Conservation (phyloP, 2,888 invertebrate species). For the Prosapia bicincta region DNA sequence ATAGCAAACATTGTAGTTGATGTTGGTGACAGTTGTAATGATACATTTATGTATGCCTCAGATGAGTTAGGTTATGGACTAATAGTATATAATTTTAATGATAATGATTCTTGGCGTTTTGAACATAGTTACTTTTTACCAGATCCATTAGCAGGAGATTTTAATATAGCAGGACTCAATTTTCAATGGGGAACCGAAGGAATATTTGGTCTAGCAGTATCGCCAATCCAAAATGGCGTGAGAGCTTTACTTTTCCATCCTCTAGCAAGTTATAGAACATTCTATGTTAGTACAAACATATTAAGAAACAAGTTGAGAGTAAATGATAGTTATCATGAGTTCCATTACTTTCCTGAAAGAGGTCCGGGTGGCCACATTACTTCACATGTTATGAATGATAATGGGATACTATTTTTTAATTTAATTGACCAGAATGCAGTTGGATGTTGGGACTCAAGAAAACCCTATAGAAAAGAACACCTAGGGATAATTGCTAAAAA, state of each 20-base stretch:
- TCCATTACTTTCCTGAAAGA: slow-evolving; percentile 48
- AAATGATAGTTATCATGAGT: slow-evolving; percentile 59
- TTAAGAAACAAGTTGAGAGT: slow-evolving; percentile 59
- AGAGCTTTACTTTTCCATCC: slow-evolving; percentile 76
- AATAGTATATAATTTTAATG: slow-evolving; percentile 72
- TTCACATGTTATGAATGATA: slow-evolving; percentile 53
- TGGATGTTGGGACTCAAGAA: slow-evolving; percentile 74
- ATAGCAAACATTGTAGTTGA: slow-evolving; percentile 82
- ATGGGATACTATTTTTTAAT: slow-evolving; percentile 70
- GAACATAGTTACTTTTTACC: slow-evolving; percentile 76
- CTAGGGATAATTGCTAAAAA: slow-evolving; percentile 70
- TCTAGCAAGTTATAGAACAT: slow-evolving; percentile 72
- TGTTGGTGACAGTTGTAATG: slow-evolving; percentile 67
- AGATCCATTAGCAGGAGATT: slow-evolving; percentile 58
- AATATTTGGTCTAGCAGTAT: slow-evolving; percentile 72
- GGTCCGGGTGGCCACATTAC: slow-evolving; percentile 68
- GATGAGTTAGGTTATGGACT: slow-evolving; percentile 81
- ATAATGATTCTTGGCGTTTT: slow-evolving; percentile 76
- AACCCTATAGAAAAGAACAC: slow-evolving; percentile 52
- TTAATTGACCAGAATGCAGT: slow-evolving; percentile 77
- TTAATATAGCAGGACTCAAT: slow-evolving; percentile 54
- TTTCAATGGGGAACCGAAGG: slow-evolving; percentile 85
- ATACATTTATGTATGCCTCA: slow-evolving; percentile 74
- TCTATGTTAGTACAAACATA: slow-evolving; percentile 71
- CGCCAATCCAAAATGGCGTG: slow-evolving; percentile 67